phyloP scores from a whole-genome alignment of 2,113 vertebrate genomes.

The Cephalopholis sonnerati region DNA sequence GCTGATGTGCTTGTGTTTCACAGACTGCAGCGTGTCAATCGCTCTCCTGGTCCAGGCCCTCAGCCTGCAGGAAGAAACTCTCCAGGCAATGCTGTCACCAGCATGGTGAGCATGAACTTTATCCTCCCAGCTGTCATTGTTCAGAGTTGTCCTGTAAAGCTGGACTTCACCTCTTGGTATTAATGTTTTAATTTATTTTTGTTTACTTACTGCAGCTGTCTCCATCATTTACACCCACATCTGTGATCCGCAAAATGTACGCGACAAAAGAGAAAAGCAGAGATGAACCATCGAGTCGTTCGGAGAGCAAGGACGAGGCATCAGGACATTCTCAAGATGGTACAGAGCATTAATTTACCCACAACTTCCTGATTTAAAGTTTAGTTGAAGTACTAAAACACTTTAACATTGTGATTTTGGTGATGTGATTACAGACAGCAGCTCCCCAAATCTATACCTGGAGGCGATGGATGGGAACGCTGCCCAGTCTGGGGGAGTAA shows the following conservation, averaged over 20 bases:
- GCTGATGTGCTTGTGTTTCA: conserved; percentile 36
- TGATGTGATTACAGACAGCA: conserved; percentile 65
- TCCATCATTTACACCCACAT: conserved; percentile 98
- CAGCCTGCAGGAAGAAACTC: conserved; percentile 89
- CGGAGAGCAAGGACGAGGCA: conserved; percentile 88
- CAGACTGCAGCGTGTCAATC: conserved; percentile 89
- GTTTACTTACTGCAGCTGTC: conserved; percentile 87
- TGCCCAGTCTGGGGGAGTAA: conserved; percentile 85
- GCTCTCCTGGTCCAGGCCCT: conserved; percentile 90
- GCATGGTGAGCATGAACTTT: conserved; percentile 89
- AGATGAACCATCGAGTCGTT: conserved; percentile 88
- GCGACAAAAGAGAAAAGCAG: conserved; percentile 97
- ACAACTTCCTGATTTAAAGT: background rate
- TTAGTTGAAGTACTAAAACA: background rate
- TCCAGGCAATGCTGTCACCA: conserved; percentile 91
- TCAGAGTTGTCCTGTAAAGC: background rate
- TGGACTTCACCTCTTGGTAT: background rate
- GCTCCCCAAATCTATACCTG: conserved; percentile 83
- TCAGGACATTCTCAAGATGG: conserved; percentile 87
- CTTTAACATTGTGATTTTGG: background rate
- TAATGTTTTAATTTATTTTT: background rate
- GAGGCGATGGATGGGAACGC: conserved; percentile 86
- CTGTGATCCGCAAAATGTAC: conserved; percentile 99
- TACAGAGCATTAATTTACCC: conserved; percentile 65
- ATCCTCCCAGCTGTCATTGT: background rate